phyloP scores from a whole-genome alignment of 2,797 vertebrate genomes.

The Momotus momota region DNA sequence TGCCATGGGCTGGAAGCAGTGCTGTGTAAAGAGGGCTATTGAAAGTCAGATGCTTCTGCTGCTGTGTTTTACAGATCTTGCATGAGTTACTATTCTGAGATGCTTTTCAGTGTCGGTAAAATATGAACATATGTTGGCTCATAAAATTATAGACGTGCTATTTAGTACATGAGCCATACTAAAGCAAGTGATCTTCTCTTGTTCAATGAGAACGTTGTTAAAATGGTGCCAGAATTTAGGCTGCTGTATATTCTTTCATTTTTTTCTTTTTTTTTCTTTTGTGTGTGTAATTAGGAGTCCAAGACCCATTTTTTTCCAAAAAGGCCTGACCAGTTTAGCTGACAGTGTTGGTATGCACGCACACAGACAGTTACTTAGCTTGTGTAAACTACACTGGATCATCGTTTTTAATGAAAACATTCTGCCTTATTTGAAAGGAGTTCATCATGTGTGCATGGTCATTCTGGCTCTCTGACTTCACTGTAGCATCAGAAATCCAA shows the following conservation, averaged over 20 bases:
- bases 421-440: background rate
- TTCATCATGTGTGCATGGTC: fast-evolving
- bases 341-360: background rate
- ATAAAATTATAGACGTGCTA: no score
- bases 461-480: background rate
- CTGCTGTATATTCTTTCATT: background rate
- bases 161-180: background rate
- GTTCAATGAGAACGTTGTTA: background rate
- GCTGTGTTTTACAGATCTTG: background rate
- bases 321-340: background rate
- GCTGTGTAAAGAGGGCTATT: background rate
- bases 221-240: background rate
- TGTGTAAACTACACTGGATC: background rate
- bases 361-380: background rate
- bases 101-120: background rate
- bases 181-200: background rate
- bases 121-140: background rate
- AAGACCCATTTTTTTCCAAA: background rate
- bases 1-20: background rate
- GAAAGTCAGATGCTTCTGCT: background rate
- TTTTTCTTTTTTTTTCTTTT: background rate
- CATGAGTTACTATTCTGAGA: background rate
- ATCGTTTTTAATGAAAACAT: background rate
- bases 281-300: background rate
- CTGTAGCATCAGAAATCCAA: background rate